A percentile compares a stretch with the other conserved stretches of the same genome.
phyloP scores from a whole-genome alignment of 2,797 vertebrate species.

The Malurus splendens region DNA sequence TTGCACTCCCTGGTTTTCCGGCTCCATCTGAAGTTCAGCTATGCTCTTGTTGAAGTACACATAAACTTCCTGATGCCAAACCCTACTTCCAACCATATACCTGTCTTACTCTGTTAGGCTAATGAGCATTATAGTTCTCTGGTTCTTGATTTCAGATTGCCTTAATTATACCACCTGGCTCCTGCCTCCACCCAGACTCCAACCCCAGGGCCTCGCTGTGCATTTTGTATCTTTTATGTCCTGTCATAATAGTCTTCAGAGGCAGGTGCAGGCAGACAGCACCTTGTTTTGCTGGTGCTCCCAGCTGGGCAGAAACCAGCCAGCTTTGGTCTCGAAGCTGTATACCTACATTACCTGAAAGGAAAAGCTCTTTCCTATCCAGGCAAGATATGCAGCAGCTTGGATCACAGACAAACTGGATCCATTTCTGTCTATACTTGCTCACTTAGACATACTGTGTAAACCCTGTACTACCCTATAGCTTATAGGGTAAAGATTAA shows the following conservation, averaged over 20 bases:
- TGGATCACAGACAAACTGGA: neutral
- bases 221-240: slow-evolving; percentile 10
- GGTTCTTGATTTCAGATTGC: slow-evolving; percentile 21
- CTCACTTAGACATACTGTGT: neutral
- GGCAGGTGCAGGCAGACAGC: slow-evolving; percentile 15
- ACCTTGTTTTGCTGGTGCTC: neutral
- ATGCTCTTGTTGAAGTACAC: neutral
- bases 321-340: neutral
- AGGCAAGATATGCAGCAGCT: neutral
- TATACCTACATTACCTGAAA: neutral
- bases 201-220: slow-evolving; percentile 12
- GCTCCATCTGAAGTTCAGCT: neutral
- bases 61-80: neutral
- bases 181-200: slow-evolving; percentile 37
- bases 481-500: neutral
- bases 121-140: neutral
- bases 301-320: neutral
- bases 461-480: neutral
- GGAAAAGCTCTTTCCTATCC: neutral
- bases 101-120: neutral
- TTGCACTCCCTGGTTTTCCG: neutral
- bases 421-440: neutral
- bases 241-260: neutral
- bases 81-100: neutral
- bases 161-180: slow-evolving; percentile 29